phyloP scores from a whole-genome alignment of 2,888 invertebrate species.

The Oscheius sp. region DNA sequence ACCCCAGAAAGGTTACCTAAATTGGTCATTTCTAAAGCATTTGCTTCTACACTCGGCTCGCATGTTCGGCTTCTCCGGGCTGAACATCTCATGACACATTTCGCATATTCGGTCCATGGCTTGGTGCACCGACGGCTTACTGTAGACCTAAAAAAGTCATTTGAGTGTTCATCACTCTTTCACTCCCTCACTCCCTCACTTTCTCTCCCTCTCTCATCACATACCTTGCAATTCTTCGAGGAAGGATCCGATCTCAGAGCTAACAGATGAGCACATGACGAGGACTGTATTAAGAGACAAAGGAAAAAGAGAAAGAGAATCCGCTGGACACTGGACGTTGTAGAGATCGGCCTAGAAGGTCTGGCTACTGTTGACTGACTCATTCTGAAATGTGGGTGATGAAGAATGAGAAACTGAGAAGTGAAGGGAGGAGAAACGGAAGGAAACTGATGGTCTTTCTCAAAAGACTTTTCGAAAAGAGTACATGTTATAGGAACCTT shows the following conservation, averaged over 20 bases:
- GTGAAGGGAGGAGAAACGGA: no score
- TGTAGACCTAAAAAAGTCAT: conserved; percentile 53
- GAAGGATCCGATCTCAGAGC: conserved; percentile 8
- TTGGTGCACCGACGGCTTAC: conserved; percentile 59
- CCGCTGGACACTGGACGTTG: neutral
- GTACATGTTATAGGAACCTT: no score
- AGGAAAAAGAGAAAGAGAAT: conserved; percentile 11
- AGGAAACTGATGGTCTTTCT: no score
- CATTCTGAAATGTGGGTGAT: no score
- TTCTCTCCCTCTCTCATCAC: no score
- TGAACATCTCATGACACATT: conserved; percentile 68
- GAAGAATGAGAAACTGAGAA: no score
- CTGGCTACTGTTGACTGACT: no score
- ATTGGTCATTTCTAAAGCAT: conserved; percentile 61
- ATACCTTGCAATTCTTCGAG: conserved; percentile 10
- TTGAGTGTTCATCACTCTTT: neutral
- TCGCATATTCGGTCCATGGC: conserved; percentile 65
- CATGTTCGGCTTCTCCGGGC: conserved; percentile 60
- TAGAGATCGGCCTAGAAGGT: neutral
- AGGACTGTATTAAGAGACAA: conserved; percentile 12
- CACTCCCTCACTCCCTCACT: no score
- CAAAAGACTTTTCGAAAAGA: no score
- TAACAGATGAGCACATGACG: conserved; percentile 8
- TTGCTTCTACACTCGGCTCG: conserved; percentile 62
- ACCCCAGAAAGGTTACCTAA: conserved; percentile 36